Evolutionary conservation across 1,140 invertebrate species (phyloP), one percentile per base, ranked within the genome.

Genomic region (Heliconius eleuchia): DNA sequence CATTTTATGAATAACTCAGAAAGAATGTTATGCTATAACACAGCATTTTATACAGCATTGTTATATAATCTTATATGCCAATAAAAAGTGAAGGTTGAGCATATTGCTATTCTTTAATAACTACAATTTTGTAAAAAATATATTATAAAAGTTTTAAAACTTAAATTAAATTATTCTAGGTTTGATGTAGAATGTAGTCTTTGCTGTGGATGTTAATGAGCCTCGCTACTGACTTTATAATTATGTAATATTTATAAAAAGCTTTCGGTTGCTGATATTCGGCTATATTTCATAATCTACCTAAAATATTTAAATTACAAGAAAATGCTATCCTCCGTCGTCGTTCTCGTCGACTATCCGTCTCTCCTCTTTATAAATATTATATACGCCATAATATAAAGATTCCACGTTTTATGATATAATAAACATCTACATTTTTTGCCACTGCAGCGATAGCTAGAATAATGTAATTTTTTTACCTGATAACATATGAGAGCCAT

Each of bases 401-500:
- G 19, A n/a, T 0, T 52, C 18, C 50, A 19, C 19, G 16, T 52
- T 52, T 52, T 6, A 19, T 19, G 50, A 52, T 52, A 18, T 52
- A 52, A 19, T 52, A 52, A 52, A 19, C 18, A 52, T 46, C 13
- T 13, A 46, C 42, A 42, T 13, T 42, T 9, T 50, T 18, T 50
- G 18, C 18, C 50, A 52, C 16, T 52, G 4, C 13, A 52, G 18
- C 18, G 50, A 19, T 52, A 52, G 18, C 50, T 18, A 6, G 16
- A 52, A 52, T 52, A 52, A 52, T 52, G 6, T 52, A 23, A 57
- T 23, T 18, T 5, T 37, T 55, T 93, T 95, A 97, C 97, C 96
- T 98, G 98, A 94, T 99, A 99, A 91, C 98, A 99, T 86, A 99
- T 99, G 19, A 99, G 95, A 1, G 99, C 99, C 98, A 99, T 99